phyloP scores from a whole-genome alignment of 2,113 vertebrate species.

The Microtus pennsylvanicus region DNA sequence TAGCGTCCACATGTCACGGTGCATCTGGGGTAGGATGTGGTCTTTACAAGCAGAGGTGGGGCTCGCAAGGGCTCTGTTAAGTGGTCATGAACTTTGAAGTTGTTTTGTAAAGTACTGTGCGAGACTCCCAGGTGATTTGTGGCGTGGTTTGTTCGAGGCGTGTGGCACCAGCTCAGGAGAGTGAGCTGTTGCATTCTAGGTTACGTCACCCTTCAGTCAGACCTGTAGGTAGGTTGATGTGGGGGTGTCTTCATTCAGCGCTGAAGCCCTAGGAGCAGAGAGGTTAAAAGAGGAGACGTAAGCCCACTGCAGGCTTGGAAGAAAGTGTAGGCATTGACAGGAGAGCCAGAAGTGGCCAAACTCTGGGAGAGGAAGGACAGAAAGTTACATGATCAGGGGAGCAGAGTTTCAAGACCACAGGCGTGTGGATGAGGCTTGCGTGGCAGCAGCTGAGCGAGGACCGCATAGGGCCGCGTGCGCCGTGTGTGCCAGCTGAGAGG shows the following conservation, averaged over 20 bases:
- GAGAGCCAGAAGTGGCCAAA: background rate
- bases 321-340: background rate
- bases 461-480: rapidly evolving
- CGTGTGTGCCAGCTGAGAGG: background rate
- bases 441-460: background rate
- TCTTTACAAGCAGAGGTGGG: background rate
- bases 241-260: background rate
- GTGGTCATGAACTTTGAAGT: background rate
- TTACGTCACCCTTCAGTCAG: background rate
- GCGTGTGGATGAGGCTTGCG: background rate
- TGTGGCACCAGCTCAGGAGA: background rate
- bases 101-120: background rate
- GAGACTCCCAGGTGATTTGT: background rate
- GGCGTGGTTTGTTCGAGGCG: background rate
- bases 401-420: background rate
- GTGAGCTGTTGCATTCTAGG: background rate
- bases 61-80: background rate
- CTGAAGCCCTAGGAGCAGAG: background rate
- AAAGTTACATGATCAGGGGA: background rate
- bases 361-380: background rate
- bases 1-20: background rate
- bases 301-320: background rate
- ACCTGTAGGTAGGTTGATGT: background rate
- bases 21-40: background rate
- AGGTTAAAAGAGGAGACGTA: background rate